Percentiles rank a stretch among this genome's conserved stretches.
These are phyloP conservation scores for Ditylenchus weischeri DNA, from an alignment of 2,888 invertebrate species.

Conservation along the genomic window DNA sequence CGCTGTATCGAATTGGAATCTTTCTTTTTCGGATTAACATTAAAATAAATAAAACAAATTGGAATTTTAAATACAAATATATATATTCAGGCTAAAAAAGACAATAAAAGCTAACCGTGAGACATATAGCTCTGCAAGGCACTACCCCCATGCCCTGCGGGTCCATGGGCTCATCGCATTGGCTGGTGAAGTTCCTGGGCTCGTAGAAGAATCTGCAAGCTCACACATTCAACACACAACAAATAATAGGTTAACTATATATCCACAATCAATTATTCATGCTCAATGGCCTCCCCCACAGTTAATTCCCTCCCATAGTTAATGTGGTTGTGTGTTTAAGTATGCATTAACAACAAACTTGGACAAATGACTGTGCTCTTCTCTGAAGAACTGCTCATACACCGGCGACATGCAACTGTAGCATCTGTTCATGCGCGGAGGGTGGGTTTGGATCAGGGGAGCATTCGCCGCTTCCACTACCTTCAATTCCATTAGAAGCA, in stretches of 20 bases:
- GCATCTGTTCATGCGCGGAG: slow-evolving; percentile 6
- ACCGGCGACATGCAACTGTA: slow-evolving; percentile 47
- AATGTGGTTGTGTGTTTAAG: background rate
- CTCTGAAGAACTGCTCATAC: slow-evolving; percentile 48
- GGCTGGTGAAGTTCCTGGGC: slow-evolving; percentile 52
- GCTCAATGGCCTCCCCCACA: background rate
- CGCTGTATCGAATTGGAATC: too few species aligned
- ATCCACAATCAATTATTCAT: too few species aligned
- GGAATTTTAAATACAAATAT: too few species aligned
- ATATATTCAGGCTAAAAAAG: too few species aligned
- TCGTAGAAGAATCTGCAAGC: slow-evolving; percentile 46
- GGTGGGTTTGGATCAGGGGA: too few species aligned
- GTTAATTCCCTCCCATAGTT: too few species aligned
- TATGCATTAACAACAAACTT: slow-evolving; percentile 29
- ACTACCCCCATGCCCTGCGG: slow-evolving; percentile 34
- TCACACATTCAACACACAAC: too few species aligned
- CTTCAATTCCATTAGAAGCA: too few species aligned
- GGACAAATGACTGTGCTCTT: slow-evolving; percentile 36
- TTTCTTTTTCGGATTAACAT: too few species aligned
- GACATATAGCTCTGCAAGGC: slow-evolving; percentile 54
- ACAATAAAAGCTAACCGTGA: slow-evolving; percentile 32
- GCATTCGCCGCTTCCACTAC: too few species aligned
- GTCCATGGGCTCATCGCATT: slow-evolving; percentile 51
- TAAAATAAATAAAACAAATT: too few species aligned
- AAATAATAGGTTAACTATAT: too few species aligned